Evolutionary conservation across 2,888 invertebrate species (phyloP).

Genomic region (Ichneumon xanthorius): DNA sequence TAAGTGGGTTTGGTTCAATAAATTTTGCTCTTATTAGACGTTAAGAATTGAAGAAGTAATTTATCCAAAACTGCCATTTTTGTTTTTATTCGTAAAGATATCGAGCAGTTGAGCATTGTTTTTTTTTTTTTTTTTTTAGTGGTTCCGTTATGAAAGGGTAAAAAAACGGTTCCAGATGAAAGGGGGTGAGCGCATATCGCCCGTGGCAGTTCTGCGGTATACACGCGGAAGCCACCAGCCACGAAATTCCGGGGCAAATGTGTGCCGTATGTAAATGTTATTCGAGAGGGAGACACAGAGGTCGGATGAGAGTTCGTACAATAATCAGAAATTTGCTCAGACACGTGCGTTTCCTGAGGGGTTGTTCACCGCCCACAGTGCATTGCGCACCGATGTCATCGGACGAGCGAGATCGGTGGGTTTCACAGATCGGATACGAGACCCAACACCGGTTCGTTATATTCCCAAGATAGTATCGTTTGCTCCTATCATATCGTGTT

Average conservation of each 20-base stretch:
- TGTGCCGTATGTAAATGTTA: slow-evolving; percentile 82
- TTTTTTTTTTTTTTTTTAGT: no score
- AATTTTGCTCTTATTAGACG: no score
- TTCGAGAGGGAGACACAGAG: slow-evolving; percentile 64
- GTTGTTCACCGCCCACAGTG: slow-evolving; percentile 38
- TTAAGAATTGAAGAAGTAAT: no score
- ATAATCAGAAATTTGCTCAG: slow-evolving; percentile 82
- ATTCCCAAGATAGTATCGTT: slow-evolving; percentile 22
- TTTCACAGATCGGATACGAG: slow-evolving; percentile 5
- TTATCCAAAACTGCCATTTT: no score
- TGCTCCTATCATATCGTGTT: slow-evolving; percentile 10
- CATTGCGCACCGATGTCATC: slow-evolving; percentile 2
- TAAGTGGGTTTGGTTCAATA: no score
- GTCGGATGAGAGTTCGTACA: slow-evolving; percentile 65
- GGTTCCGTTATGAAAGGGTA: background rate
- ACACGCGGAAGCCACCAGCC: slow-evolving; percentile 67
- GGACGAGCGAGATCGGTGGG: slow-evolving; percentile 34
- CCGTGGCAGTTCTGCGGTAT: slow-evolving; percentile 66
- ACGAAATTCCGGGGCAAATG: slow-evolving; percentile 76
- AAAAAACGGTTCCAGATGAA: slow-evolving; percentile 5
- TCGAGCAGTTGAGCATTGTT: background rate
- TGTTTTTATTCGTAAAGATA: background rate
- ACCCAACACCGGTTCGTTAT: background rate
- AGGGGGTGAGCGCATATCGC: slow-evolving; percentile 61
- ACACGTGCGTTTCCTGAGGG: slow-evolving; percentile 74